Evolutionary conservation across 2,888 invertebrate species (phyloP).

Genomic region (Flexamia atlantica): DNA sequence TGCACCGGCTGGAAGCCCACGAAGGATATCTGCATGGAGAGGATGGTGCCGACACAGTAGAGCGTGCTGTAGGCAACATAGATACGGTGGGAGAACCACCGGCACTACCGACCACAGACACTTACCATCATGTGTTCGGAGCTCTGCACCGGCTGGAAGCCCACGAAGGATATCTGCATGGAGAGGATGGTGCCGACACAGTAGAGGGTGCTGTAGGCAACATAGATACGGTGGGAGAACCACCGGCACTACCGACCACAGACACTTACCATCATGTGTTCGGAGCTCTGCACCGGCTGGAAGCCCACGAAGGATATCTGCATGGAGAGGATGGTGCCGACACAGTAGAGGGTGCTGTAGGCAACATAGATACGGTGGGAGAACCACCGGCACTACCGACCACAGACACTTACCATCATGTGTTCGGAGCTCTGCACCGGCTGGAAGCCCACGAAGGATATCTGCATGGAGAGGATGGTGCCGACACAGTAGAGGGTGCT

Average conservation of each 20-base stretch:
- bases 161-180: too few species aligned
- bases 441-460: slow-evolving; percentile 93
- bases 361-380: slow-evolving; percentile 96
- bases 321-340: slow-evolving; percentile 98
- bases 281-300: too few species aligned
- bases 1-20: slow-evolving; percentile 96
- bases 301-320: slow-evolving; percentile 95
- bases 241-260: too few species aligned
- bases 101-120: slow-evolving; percentile 94
- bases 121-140: too few species aligned
- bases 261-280: too few species aligned
- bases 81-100: slow-evolving; percentile 90
- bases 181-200: too few species aligned
- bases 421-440: too few species aligned
- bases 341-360: slow-evolving; percentile 94
- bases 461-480: slow-evolving; percentile 98
- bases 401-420: too few species aligned
- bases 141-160: slow-evolving; percentile 81
- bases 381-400: slow-evolving; percentile 90
- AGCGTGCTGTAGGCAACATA: slow-evolving; percentile 83
- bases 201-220: too few species aligned
- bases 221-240: too few species aligned
- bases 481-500: slow-evolving; percentile 96
- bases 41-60: too few species aligned
- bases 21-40: slow-evolving; percentile 72